A percentile compares a stretch with the other conserved stretches of the same genome.
phyloP scores from a whole-genome alignment of 2,113 vertebrate genomes.

The Puntigrus tetrazona region DNA sequence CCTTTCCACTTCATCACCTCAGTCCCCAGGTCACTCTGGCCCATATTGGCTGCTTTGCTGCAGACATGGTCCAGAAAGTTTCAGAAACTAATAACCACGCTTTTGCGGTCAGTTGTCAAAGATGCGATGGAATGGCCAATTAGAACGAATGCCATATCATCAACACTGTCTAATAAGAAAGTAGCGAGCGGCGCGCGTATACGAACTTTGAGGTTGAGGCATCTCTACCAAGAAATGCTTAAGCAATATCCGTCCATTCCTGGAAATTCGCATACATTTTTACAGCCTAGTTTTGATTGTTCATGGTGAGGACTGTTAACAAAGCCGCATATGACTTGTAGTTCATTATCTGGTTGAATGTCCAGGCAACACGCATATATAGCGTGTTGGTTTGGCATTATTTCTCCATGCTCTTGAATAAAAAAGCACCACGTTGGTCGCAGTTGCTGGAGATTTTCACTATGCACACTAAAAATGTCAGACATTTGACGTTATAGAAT shows the following conservation, averaged over 20 bases:
- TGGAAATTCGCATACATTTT: conserved; percentile 36
- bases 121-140: not conserved
- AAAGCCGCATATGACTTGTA: conserved; percentile 54
- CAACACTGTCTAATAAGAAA: not conserved
- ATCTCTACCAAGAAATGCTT: not conserved
- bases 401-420: conserved; percentile 31
- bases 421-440: conserved; percentile 26
- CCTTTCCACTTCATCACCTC: conserved; percentile 28
- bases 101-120: not conserved
- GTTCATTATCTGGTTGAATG: conserved; percentile 56
- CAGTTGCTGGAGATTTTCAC: not conserved
- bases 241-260: conserved; percentile 13
- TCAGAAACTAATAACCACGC: not conserved
- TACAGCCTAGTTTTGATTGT: conserved; percentile 55
- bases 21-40: not conserved
- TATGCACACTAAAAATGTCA: not conserved
- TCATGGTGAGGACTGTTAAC: conserved; percentile 52
- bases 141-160: too few relatives aligned
- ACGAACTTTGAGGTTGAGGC: not conserved
- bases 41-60: not conserved
- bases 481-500: not conserved
- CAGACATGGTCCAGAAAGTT: conserved; percentile 18
- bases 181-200: not conserved
- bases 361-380: conserved; percentile 55
- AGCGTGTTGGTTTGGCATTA: conserved; percentile 54